Percentiles rank a stretch among this genome's conserved stretches.
Conservation (phyloP, 2,888 invertebrate species). For the Augiades crinisus region DNA sequence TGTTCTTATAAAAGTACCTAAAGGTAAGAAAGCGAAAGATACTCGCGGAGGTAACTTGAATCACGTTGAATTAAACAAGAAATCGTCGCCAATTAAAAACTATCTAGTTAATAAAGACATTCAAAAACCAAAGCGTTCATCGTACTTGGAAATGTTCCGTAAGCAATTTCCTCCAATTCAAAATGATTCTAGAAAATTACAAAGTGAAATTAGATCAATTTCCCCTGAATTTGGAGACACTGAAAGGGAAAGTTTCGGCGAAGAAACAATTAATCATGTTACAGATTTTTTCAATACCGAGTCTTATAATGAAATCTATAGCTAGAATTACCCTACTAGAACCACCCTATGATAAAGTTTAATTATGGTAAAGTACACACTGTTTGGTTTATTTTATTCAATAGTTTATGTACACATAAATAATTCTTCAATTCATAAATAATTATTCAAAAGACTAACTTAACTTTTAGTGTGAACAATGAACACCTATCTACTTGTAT, state of each 20-base stretch:
- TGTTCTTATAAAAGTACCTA: conserved; percentile 66
- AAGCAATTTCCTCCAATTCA: conserved; percentile 52
- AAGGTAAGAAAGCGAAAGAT: conserved; percentile 46
- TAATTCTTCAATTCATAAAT: too few species aligned
- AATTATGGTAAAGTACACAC: too few species aligned
- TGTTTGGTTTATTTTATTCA: too few species aligned
- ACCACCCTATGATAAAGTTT: too few species aligned
- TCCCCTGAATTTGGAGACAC: conserved; percentile 72
- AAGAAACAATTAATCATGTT: conserved; percentile 42
- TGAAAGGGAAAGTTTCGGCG: conserved; percentile 63
- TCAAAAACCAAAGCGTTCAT: conserved; percentile 42
- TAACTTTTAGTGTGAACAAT: too few species aligned
- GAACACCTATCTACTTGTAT: too few species aligned
- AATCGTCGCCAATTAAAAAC: conserved; percentile 39
- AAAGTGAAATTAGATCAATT: conserved; percentile 59
- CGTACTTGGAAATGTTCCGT: conserved; percentile 68
- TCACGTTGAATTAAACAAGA: conserved; percentile 39
- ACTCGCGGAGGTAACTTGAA: conserved; percentile 31
- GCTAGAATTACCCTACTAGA: too few species aligned
- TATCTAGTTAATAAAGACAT: conserved; percentile 61
- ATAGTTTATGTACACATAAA: too few species aligned
- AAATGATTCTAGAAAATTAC: conserved; percentile 28
- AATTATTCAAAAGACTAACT: too few species aligned
- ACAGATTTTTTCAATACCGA: conserved; percentile 66
- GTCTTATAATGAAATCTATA: conserved; percentile 68